Evolutionary conservation across 2,888 invertebrate genomes (phyloP), one percentile per base, ranked within the genome.

Genomic region (Dicranocentrus wangi): DNA sequence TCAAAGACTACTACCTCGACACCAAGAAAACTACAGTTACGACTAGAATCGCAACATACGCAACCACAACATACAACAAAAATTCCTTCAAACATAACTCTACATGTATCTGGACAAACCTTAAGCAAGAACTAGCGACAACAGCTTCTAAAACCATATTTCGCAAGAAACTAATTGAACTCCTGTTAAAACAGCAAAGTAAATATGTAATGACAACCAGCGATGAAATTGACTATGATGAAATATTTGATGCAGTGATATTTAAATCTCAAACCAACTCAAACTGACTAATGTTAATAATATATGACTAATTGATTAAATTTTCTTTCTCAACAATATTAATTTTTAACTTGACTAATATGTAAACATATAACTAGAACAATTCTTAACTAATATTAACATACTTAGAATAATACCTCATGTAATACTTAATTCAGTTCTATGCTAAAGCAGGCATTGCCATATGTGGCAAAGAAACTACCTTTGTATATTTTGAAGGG

Each of bases 181-280:
- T 5, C 15, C 25, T 58, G 2, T 51, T 25, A 5, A 7, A 7
- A 2, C 10, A 58, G 2, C 58, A 58, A 58, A 58, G 8, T 5
- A 1, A 1, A 23, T 10, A 58, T 10, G 1, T 1, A 25, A 27
- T 15, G 15, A 58, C 8, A 3, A 58, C 27, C 10, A n/a, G 15
- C 19, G 58, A 58, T 15, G 23, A 1, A 3, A 58, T 58, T 58
- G 27, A 58, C 58, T 58, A 58, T 13, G 27, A 23, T 58, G 58
- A 58, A 58, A 58, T 58, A 3, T 58, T 58, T 15, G 58, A 58
- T 19, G 8, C 13, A 25, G 58, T 58, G 15, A 10, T 51, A 51
- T 51, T n/a, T 17, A 65, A 65, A 39, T 32, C 7, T 65, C 13
- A 8, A 13, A 8, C 13, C 13, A 8, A 39, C 13, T 39, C 39